Evolutionary conservation across 2,888 invertebrate species (phyloP), one percentile per base, ranked within the genome.

Genomic region (Phania funesta): DNA sequence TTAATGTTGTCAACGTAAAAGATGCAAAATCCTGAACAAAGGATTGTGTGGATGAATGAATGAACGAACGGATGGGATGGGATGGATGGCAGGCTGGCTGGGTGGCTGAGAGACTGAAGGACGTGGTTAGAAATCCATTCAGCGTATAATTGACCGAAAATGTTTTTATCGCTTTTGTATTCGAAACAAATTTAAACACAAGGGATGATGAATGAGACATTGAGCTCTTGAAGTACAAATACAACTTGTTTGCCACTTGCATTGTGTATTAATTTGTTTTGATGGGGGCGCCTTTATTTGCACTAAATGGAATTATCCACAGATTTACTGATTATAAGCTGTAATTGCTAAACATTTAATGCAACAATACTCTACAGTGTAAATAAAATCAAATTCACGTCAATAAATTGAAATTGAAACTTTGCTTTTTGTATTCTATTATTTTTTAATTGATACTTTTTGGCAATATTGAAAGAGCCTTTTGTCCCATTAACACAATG

Each of bases 1-100:
- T 88, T 87, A 87, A 89, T 90, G 89, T 90, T 86, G 87, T 87
- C 86, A 87, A 78, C 64, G 52, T 22, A 60, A 84, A 24, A 62
- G 38, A 62, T 32, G 41, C 48, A 62, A 56, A 56, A 50, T 46
- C 35, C 32, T 50, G 35, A 38, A 58, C 16, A 18, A 35, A 48
- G n/a, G n/a, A n/a, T 20, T 7, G 7, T 6, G 29, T 29, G 29
- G 13, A 44, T 26, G 38, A 46, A 18, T 64, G 65, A 50, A 18
- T 24, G 56, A 48, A 50, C 29, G 46, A n/a, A n/a, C n/a, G n/a
- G n/a, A n/a, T n/a, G n/a, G n/a, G n/a, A n/a, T n/a, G 11, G 35
- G 8, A 18, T 54, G 44, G 18, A 56, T 50, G 54, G 9, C 20
- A 64, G 77, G 26, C 11, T 67, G 71, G 7, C 18, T 54, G 67